Conservation (phyloP, 2,113 vertebrate species). For the Scomber colias region DNA sequence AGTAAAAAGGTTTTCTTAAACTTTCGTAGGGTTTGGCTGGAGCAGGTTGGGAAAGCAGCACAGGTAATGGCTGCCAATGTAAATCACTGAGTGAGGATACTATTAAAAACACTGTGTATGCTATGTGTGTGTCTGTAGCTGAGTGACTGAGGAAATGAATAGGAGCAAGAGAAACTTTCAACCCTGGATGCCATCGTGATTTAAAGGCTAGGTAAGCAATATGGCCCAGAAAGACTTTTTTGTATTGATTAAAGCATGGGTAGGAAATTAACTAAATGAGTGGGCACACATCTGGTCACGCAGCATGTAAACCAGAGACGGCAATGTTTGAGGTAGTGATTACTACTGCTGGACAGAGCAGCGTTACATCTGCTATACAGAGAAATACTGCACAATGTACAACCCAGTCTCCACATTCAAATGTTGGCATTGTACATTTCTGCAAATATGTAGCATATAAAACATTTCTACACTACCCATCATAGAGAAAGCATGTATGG, state of each 20-base stretch:
- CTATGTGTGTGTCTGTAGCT: background rate
- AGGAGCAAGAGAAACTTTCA: background rate
- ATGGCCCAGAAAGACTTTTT: background rate
- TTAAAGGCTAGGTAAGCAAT: background rate
- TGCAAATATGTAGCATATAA: too few relatives aligned
- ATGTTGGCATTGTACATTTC: too few relatives aligned
- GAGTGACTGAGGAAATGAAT: background rate
- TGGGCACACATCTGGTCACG: slow-evolving; percentile 4
- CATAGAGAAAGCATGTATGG: too few relatives aligned
- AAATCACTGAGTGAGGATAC: background rate
- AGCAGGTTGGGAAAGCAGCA: background rate
- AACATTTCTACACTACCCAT: too few relatives aligned
- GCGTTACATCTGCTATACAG: background rate
- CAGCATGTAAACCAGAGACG: background rate
- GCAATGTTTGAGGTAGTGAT: background rate
- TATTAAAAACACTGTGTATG: background rate
- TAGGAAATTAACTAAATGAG: background rate
- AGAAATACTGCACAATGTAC: slow-evolving; percentile 1
- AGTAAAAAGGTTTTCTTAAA: background rate
- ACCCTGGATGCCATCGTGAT: background rate
- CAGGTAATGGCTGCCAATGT: background rate
- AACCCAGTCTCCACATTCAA: too few relatives aligned
- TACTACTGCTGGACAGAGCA: slow-evolving; percentile 2
- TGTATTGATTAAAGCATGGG: background rate
- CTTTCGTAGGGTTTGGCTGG: background rate